Percentiles rank a stretch among this genome's conserved stretches.
Evolutionary conservation across 2,888 invertebrate genomes (phyloP).

Genomic region (Pollenia griseotomentosa): DNA sequence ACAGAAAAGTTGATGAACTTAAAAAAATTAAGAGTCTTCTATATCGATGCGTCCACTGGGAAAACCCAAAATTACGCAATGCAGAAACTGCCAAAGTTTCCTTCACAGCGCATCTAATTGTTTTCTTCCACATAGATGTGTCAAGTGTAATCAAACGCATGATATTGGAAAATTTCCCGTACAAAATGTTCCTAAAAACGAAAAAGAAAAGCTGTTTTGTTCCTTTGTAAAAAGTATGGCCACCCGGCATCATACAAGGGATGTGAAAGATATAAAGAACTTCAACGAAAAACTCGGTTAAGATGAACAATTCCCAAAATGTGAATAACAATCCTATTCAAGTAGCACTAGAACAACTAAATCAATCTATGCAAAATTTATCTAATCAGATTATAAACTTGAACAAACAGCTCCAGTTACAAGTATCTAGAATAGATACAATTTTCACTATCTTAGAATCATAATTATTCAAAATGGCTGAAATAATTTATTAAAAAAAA

Average conservation of each 20-base stretch:
- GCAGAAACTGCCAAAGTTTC: neutral
- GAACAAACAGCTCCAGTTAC: constrained; percentile 47
- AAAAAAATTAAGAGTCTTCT: constrained; percentile 13
- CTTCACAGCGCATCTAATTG: neutral
- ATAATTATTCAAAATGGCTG: constrained; percentile 29
- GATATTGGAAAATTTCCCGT: neutral
- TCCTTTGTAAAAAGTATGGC: no score
- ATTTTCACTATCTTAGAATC: constrained; percentile 28
- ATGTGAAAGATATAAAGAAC: no score
- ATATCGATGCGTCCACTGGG: neutral
- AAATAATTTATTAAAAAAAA: constrained; percentile 42
- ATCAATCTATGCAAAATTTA: constrained; percentile 41
- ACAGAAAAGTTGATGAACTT: constrained; percentile 4
- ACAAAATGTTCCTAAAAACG: neutral
- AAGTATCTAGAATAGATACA: constrained; percentile 43
- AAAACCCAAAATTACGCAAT: neutral
- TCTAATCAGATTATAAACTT: constrained; percentile 55
- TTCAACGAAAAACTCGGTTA: neutral
- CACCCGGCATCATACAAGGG: no score
- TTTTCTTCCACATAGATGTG: constrained; percentile 1
- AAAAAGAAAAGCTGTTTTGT: neutral
- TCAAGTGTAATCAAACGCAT: neutral
- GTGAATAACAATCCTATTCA: constrained; percentile 16
- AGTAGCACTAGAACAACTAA: constrained; percentile 29
- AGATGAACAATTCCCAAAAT: neutral